Evolutionary conservation across 2,797 vertebrate species (phyloP), one percentile per base, ranked within the genome.

Genomic region (Alcedo quadribrachys): DNA sequence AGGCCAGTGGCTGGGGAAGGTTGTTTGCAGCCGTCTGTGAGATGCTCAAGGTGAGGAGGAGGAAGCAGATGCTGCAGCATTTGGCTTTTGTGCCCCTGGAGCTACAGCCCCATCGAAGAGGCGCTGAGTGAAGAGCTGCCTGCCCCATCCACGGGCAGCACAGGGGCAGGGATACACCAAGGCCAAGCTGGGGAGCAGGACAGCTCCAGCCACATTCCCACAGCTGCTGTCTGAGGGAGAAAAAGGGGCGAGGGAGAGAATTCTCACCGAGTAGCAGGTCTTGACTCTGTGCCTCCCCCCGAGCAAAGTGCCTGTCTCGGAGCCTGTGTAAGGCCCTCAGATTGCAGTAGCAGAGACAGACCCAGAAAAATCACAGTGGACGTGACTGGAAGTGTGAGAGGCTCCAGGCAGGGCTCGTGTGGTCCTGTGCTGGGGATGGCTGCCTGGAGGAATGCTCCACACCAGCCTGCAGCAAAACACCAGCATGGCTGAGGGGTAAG

Each of bases 401-500:
- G 75, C 69, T 73, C n/a, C 33, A n/a, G 65, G 50, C 50, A 68
- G 78, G 78, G 69, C 50, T 60, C 1, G 2, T 2, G 21, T 0
- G 0, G 54, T 30, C 54, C 25, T 2, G 5, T 18, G 62, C 40
- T 0, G 3, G 21, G 54, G 22, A 46, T 0, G 8, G 48, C 43
- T 2, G 8, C 16, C 43, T 2, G 1, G 30, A 66, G 21, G 7
- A 53, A 61, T n/a, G 57, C 6, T 53, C 48, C 57, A 32, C 0
- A 0, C 30, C 4, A 1, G 27, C 65, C 60, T 2, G 3, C 2
- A 14, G 46, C 37, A 71, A 73, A 82, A 51, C 25, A 32, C 13
- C 55, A 40, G 24, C 0, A 2, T 25, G 25, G 20, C 33, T 11
- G 8, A 60, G 27, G 28, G 15, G 12, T 2, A 51, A 43, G 40